Evolutionary conservation across 2,113 vertebrate species (phyloP), one percentile per base, ranked within the genome.

Genomic region (Smithornis capensis): DNA sequence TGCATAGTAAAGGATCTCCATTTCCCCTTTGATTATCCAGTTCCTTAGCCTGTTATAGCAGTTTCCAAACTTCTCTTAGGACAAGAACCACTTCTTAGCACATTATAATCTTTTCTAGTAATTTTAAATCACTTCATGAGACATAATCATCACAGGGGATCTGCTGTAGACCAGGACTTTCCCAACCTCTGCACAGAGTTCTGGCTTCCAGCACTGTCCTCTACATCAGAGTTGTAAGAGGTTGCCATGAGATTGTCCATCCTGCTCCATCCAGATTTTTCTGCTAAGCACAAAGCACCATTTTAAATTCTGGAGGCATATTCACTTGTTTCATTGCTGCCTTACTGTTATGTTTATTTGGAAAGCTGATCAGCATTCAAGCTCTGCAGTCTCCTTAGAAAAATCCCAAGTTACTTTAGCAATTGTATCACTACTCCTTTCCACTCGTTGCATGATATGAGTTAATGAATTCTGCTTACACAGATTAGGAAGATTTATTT

Each of bases 401-500:
- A 69, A 47, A 70, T 56, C 63, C 28, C 38, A 52, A 31, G 27
- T 94, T 93, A 60, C 33, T 86, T 83, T 67, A 52, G 64, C 33
- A 27, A 19, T 44, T 77, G n/a, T 59, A 35, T 88, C 55, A 5
- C 74, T 69, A 11, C 49, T 10, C 4, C 63, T 81, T 92, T 55
- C 52, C 1, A 3, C 28, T 50, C 2, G 0, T 70, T 62, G 8
- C 78, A 12, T 59, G 52, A 74, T 80, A 45, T 6, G 28, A 90
- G 75, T 69, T 90, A 92, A 83, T 77, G 52, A 94, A 83, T 83
- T 94, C 63, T 94, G 35, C 74, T 90, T 80, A 78, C 60, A 14
- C 71, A 75, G 65, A 80, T 95, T 85, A 90, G 42, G 35, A 73
- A 76, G 57, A 76, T 62, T 63, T 80, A 89, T 63, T 90, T 91